Evolutionary conservation across 2,797 vertebrate genomes (phyloP).

Genomic region (Coracias cyanogaster): DNA sequence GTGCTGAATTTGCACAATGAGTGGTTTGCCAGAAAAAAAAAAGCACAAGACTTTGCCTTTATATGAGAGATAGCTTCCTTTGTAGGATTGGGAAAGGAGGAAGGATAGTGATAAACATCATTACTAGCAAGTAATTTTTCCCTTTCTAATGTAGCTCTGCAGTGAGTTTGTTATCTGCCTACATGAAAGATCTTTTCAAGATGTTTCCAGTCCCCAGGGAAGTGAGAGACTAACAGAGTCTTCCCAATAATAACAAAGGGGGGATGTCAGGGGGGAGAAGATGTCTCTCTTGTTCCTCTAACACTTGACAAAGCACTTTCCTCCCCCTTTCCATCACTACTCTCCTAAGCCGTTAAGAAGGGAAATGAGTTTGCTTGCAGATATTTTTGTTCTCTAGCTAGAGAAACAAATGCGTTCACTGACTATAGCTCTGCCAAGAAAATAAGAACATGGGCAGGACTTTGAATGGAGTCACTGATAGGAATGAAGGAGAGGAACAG

Average conservation of each 20-base stretch:
- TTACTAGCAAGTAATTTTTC: slow-evolving; percentile 64
- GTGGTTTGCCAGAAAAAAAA: neutral
- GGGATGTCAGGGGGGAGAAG: slow-evolving; percentile 6
- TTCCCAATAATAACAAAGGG: slow-evolving; percentile 70
- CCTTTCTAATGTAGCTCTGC: slow-evolving; percentile 54
- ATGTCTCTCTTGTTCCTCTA: slow-evolving; percentile 49
- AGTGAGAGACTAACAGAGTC: slow-evolving; percentile 59
- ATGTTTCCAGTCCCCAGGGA: slow-evolving; percentile 69
- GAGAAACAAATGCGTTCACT: slow-evolving; percentile 73
- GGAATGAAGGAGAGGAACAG: slow-evolving; percentile 68
- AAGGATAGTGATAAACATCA: slow-evolving; percentile 58
- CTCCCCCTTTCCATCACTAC: neutral
- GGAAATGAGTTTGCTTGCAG: slow-evolving; percentile 64
- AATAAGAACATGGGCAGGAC: slow-evolving; percentile 63
- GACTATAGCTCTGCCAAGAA: slow-evolving; percentile 70
- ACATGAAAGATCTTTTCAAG: slow-evolving; percentile 74
- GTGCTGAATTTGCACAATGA: neutral
- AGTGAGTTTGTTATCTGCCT: slow-evolving; percentile 71
- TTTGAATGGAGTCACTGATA: slow-evolving; percentile 71
- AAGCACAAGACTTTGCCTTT: neutral
- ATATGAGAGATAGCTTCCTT: slow-evolving; percentile 41
- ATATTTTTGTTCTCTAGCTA: slow-evolving; percentile 70
- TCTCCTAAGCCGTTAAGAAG: slow-evolving; percentile 35
- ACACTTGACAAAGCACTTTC: slow-evolving; percentile 63
- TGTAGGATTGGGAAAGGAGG: slow-evolving; percentile 9